Conservation (phyloP, 2,797 vertebrate genomes). For the Monodelphis domestica region DNA sequence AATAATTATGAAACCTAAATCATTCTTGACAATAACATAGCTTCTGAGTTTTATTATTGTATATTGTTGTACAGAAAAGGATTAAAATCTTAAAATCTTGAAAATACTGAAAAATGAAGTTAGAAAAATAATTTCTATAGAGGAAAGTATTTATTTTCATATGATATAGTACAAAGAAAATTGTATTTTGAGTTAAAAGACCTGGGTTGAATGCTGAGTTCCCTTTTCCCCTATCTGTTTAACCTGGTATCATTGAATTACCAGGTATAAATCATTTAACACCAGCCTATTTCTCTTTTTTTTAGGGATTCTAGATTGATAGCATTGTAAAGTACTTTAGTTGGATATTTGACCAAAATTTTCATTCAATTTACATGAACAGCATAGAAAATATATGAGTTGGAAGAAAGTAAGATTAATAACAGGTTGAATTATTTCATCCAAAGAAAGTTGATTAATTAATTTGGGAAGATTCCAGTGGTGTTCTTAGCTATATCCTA, state of each 20-base stretch:
- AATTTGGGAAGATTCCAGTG: background rate
- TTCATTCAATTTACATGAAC: background rate
- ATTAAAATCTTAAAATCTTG: background rate
- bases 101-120: background rate
- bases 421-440: background rate
- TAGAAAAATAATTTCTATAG: background rate
- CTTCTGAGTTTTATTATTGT: constrained; percentile 48
- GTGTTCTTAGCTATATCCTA: background rate
- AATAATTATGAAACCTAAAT: constrained; percentile 27
- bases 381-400: background rate
- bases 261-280: background rate
- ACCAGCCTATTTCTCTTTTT: background rate
- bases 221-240: background rate
- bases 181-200: background rate
- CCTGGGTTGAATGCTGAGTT: background rate
- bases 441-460: background rate
- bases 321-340: background rate
- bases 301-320: background rate
- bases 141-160: background rate
- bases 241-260: background rate
- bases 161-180: background rate
- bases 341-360: background rate
- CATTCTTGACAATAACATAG: constrained; percentile 7
- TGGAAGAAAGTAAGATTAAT: background rate
- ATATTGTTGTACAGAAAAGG: constrained; percentile 1